Evolutionary conservation across 2,888 invertebrate species (phyloP).

Genomic region (Shargacucullia verbasci): DNA sequence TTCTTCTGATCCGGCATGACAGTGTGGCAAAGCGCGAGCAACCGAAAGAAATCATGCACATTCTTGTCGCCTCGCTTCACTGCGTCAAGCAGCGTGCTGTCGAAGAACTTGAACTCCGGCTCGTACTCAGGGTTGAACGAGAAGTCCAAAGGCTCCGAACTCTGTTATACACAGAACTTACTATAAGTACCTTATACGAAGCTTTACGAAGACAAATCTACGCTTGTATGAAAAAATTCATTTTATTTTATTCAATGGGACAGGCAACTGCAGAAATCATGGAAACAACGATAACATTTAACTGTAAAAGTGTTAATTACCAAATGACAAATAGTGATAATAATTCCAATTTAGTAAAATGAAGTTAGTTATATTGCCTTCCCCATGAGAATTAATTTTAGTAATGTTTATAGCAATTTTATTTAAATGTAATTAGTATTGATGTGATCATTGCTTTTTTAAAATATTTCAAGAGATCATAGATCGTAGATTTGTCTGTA

Average conservation of each 20-base stretch:
- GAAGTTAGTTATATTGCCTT: slow-evolving; percentile 28
- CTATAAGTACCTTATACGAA: slow-evolving; percentile 16
- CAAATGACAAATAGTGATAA: no score
- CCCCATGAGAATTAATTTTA: slow-evolving; percentile 18
- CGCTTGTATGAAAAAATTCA: slow-evolving; percentile 13
- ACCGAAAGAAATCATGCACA: slow-evolving; percentile 96
- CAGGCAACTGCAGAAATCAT: slow-evolving; percentile 30
- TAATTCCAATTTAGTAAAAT: no score
- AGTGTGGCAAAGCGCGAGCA: slow-evolving; percentile 98
- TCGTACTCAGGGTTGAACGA: slow-evolving; percentile 98
- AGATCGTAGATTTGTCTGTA: slow-evolving; percentile 60
- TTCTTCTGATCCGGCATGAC: slow-evolving; percentile 98
- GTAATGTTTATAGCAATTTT: no score
- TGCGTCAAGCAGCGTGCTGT: slow-evolving; percentile 94
- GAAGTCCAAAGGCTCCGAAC: slow-evolving; percentile 95
- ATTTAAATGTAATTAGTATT: no score
- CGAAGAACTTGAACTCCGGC: slow-evolving; percentile 98
- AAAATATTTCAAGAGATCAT: not conserved
- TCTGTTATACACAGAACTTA: slow-evolving; percentile 83
- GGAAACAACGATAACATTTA: not conserved
- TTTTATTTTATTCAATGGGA: slow-evolving; percentile 23
- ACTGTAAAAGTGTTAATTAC: no score
- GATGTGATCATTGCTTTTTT: no score
- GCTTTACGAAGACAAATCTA: slow-evolving; percentile 48
- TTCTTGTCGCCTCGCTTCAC: slow-evolving; percentile 93